Conservation (phyloP, 2,797 vertebrate species). For the Pipistrellus nathusii region DNA sequence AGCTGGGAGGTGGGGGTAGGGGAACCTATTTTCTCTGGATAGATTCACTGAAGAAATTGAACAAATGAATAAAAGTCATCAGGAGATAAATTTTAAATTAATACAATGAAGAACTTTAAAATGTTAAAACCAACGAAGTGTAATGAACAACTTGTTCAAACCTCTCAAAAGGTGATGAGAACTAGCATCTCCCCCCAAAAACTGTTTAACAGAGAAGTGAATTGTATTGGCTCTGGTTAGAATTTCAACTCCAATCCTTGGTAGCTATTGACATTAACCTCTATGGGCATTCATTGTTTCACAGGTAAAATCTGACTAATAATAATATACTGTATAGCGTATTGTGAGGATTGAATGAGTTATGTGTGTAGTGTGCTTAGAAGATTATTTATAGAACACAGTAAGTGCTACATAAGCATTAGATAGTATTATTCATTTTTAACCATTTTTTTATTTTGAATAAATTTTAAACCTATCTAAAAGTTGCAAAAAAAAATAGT, state of each 20-base stretch:
- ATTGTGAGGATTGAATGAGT: not conserved
- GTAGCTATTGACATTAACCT: not conserved
- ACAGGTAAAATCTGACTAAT: not conserved
- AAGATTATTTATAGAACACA: not conserved
- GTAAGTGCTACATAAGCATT: not conserved
- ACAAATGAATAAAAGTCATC: not conserved
- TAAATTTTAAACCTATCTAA: not conserved
- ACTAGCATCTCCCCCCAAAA: not conserved
- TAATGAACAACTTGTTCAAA: not conserved
- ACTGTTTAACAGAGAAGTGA: not conserved
- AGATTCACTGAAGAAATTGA: not conserved
- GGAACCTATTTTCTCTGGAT: not conserved
- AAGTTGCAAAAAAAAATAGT: slow-evolving; percentile 27
- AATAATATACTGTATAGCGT: not conserved
- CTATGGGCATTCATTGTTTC: not conserved
- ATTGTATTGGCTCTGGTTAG: not conserved
- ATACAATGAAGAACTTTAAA: not conserved
- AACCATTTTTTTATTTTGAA: not conserved
- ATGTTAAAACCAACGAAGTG: not conserved
- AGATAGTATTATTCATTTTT: not conserved
- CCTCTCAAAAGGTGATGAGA: not conserved
- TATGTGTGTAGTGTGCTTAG: not conserved
- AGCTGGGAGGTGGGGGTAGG: too few species aligned
- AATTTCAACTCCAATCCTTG: not conserved
- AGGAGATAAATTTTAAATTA: not conserved